phyloP scores from a whole-genome alignment of 2,797 vertebrate genomes.

The Cuculus canorus region DNA sequence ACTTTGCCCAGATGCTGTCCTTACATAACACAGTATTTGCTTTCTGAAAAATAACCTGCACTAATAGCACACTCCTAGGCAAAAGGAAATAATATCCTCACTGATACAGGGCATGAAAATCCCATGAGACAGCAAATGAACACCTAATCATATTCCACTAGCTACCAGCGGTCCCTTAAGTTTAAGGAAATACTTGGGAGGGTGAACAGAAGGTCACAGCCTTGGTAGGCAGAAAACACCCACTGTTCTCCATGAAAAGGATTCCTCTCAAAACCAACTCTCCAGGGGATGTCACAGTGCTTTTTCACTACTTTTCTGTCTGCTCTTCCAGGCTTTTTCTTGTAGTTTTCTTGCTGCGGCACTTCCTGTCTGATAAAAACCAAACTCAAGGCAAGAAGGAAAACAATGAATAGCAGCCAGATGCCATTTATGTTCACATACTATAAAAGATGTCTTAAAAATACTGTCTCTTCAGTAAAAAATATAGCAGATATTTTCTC shows the following conservation, averaged over 20 bases:
- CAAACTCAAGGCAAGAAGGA: conserved; percentile 38
- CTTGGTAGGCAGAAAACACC: not conserved
- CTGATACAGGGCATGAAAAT: not conserved
- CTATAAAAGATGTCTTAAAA: conserved; percentile 49
- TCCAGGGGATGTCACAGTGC: not conserved
- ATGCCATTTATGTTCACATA: not conserved
- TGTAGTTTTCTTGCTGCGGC: not conserved
- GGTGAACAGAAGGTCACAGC: not conserved
- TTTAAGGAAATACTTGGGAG: not conserved
- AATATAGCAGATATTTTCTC: conserved; percentile 42
- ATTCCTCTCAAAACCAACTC: not conserved
- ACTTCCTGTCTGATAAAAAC: not conserved
- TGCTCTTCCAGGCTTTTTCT: not conserved
- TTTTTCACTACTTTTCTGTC: not conserved
- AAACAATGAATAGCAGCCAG: not conserved
- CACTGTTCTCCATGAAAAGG: not conserved
- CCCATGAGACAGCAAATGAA: not conserved
- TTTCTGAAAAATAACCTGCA: not conserved
- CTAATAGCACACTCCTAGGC: not conserved
- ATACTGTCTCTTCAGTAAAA: conserved; percentile 53
- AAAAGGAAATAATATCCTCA: not conserved
- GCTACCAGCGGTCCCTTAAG: not conserved
- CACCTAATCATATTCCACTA: not conserved
- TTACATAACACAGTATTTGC: not conserved
- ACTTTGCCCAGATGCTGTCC: not conserved